Evolutionary conservation across 1,140 invertebrate genomes (phyloP).

Genomic region (Aphaenogaster floridana): DNA sequence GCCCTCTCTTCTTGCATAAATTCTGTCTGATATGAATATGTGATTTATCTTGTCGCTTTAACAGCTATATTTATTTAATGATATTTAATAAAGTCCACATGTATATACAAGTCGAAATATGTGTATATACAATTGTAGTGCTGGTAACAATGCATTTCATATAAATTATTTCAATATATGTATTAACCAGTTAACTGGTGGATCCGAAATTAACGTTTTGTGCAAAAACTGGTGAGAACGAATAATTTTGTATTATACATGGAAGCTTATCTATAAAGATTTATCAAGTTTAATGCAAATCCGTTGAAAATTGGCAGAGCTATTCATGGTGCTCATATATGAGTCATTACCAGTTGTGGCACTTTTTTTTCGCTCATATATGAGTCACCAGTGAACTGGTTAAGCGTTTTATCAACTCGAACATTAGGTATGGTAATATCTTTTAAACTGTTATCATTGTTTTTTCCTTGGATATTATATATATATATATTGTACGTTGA

Average conservation of each 20-base stretch:
- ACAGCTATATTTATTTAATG: constrained; percentile 10
- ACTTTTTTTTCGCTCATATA: too few relatives aligned
- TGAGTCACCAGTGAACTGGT: too few relatives aligned
- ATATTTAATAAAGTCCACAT: constrained; percentile 44
- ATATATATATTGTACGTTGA: constrained; percentile 29
- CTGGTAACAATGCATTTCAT: constrained; percentile 15
- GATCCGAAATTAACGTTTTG: too few relatives aligned
- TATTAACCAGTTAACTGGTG: neutral
- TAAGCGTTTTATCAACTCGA: constrained; percentile 19
- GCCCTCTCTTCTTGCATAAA: neutral
- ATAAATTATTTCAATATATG: constrained; percentile 29
- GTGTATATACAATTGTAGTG: constrained; percentile 68
- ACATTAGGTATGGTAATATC: neutral
- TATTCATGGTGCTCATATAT: too few relatives aligned
- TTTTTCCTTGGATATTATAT: neutral
- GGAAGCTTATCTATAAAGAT: too few relatives aligned
- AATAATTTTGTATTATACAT: too few relatives aligned
- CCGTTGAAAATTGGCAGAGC: too few relatives aligned
- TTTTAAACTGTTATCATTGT: constrained; percentile 25
- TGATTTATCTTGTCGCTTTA: neutral
- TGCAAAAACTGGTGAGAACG: too few relatives aligned
- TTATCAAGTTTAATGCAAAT: too few relatives aligned
- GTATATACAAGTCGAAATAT: constrained; percentile 67
- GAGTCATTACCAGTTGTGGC: too few relatives aligned
- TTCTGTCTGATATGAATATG: constrained; percentile 10